These are phyloP conservation scores for Macquaria australasica DNA, from an alignment of 2,113 vertebrate genomes.

Conservation along the genomic window DNA sequence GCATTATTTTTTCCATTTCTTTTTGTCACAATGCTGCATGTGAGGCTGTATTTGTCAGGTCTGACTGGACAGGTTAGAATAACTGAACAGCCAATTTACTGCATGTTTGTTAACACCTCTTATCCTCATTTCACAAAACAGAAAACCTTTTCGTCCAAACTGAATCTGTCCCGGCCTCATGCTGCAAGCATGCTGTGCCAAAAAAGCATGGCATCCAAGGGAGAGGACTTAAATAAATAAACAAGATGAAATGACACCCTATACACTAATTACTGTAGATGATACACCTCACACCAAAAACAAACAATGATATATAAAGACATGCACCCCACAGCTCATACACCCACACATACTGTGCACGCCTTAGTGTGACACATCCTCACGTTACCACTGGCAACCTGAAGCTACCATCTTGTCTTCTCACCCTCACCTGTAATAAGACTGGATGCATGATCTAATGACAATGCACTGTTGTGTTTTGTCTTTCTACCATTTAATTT, in stretches of 20 bases:
- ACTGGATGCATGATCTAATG: conserved; percentile 18
- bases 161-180: not conserved
- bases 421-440: conserved; percentile 56
- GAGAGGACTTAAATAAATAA: conserved; percentile 36
- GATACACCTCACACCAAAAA: conserved; percentile 7
- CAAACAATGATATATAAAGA: conserved; percentile 16
- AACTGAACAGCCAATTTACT: conserved; percentile 17
- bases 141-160: not conserved
- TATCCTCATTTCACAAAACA: not conserved
- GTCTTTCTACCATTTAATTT: not conserved
- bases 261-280: conserved; percentile 18
- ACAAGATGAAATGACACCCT: conserved; percentile 20
- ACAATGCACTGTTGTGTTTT: not conserved
- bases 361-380: conserved; percentile 64
- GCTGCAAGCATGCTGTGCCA: not conserved
- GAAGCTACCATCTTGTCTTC: conserved; percentile 74
- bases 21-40: conserved; percentile 32
- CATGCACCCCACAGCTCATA: conserved; percentile 31
- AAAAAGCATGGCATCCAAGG: not conserved
- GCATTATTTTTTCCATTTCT: not conserved
- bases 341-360: conserved; percentile 61
- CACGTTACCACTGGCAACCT: conserved; percentile 78
- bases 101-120: not conserved
- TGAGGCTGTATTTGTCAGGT: conserved; percentile 16
- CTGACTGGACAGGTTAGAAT: conserved; percentile 21